Base-by-base conservation (phyloP, 1,140 invertebrate species). In the Drosophila ironensis region DNA sequence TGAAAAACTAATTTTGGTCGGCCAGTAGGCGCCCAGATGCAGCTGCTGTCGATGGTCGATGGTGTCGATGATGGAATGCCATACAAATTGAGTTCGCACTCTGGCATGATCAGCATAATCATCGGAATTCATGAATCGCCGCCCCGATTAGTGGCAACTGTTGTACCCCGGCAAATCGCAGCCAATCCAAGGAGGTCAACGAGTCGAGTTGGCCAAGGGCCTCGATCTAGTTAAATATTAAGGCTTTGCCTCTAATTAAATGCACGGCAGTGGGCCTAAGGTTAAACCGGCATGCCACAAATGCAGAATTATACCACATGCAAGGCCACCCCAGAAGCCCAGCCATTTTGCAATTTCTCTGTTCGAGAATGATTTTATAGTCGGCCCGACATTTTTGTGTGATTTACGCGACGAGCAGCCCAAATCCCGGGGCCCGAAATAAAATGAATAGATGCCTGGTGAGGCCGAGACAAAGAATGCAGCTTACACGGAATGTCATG, bases 1-100 rank as follows among this genome's bases (percentile, higher is more conserved):
- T 82, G 80, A 86, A 82, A 82, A 82, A 82, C 78, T 78, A 84
- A 82, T 82, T 82, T 76, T 48, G 41, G 25, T 28, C 38, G 27
- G 63, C 44, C 67, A 72, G 48, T 48, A 48, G 2, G 2, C 2
- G 12, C 12, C 30, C 38, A 42, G 64, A 47, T 67, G 50, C 50
- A 41, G 45, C 11, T 60, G 40, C 24, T 56, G 53, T 14, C 50
- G 14, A 33, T 33, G 11, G 30, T 33, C 30, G 30, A 35, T 27
- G 22, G 17, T 35, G 44, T 50, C 38, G 45, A 44, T 70, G 66
- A 70, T 70, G 66, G 27, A 42, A 61, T 37, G 35, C 68, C 68
- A 63, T 40, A 59, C 53, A 70, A 73, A 84, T 86, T 78, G 70
- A 86, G 73, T 84, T 84, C 74, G 77, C 78, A 84, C 78, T 77